Evolutionary conservation across 2,888 invertebrate species (phyloP).

Genomic region (Chloroclystis v-ata): DNA sequence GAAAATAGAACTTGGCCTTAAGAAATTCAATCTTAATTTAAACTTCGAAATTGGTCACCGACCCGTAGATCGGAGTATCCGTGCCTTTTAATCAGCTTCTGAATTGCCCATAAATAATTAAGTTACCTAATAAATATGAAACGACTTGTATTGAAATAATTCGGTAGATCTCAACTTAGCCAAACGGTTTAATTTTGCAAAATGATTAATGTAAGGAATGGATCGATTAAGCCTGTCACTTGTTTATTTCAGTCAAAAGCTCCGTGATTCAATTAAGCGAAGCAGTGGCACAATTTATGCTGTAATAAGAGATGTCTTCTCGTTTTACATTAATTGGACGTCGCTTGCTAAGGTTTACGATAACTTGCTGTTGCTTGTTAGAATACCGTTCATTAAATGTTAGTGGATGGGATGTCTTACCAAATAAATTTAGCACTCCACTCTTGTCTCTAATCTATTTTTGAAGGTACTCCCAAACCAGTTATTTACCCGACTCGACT

Average conservation of each 20-base stretch:
- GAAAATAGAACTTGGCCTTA: neutral
- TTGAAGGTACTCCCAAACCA: too few relatives aligned
- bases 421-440: neutral
- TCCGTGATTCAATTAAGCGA: constrained; percentile 49
- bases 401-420: neutral
- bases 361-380: constrained; percentile 44
- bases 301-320: constrained; percentile 52
- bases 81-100: neutral
- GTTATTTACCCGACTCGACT: too few relatives aligned
- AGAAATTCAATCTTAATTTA: neutral
- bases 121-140: constrained; percentile 2
- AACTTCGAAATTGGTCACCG: neutral
- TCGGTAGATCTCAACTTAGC: constrained; percentile 5
- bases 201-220: constrained; percentile 17
- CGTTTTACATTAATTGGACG: constrained; percentile 60
- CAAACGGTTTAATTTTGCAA: constrained; percentile 16
- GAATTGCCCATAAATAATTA: constrained; percentile 2
- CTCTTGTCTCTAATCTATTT: neutral
- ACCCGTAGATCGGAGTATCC: neutral
- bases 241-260: constrained; percentile 40
- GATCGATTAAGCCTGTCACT: constrained; percentile 34
- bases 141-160: constrained; percentile 1
- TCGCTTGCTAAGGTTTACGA: constrained; percentile 45
- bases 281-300: constrained; percentile 52
- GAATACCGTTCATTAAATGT: constrained; percentile 32